These are phyloP conservation scores for Copidosoma floridanum DNA, from an alignment of 1,140 invertebrate genomes.

Conservation along the genomic window DNA sequence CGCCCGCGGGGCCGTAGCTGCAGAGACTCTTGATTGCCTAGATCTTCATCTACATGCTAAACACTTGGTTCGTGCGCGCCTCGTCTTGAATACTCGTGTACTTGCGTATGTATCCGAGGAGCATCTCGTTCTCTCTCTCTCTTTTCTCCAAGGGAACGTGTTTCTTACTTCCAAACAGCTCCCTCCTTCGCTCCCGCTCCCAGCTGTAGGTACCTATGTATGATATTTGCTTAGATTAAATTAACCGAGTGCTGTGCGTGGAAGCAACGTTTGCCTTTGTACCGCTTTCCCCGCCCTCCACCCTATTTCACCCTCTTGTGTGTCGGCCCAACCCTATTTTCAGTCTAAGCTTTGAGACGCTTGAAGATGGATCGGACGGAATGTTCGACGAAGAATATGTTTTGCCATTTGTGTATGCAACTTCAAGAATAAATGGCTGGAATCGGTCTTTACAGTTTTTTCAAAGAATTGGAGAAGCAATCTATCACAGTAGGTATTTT, in stretches of 20 bases:
- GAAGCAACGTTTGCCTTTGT: too few species aligned
- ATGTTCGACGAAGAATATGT: too few species aligned
- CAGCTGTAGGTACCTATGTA: constrained; percentile 35
- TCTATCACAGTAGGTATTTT: too few species aligned
- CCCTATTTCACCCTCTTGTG: constrained; percentile 13
- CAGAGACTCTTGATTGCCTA: constrained; percentile 51
- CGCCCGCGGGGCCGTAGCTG: constrained; percentile 39
- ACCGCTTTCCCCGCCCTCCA: constrained; percentile 35
- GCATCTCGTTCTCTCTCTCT: constrained; percentile 38
- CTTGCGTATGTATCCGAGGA: constrained; percentile 52
- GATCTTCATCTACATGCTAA: constrained; percentile 55
- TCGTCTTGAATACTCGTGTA: constrained; percentile 47
- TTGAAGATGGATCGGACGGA: too few species aligned
- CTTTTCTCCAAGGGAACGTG: constrained; percentile 3
- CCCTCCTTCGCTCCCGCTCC: constrained; percentile 19
- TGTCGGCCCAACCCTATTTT: too few species aligned
- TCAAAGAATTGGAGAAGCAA: too few species aligned
- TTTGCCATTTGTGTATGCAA: too few species aligned
- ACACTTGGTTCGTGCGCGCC: constrained; percentile 29
- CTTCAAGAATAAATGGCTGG: too few species aligned
- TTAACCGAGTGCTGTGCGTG: constrained; percentile 46
- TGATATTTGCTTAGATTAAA: constrained; percentile 52
- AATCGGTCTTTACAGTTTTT: too few species aligned
- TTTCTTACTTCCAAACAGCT: not conserved
- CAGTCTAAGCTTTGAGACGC: too few species aligned